Evolutionary conservation across 2,113 vertebrate species (phyloP).

Genomic region (Setophaga petechia): DNA sequence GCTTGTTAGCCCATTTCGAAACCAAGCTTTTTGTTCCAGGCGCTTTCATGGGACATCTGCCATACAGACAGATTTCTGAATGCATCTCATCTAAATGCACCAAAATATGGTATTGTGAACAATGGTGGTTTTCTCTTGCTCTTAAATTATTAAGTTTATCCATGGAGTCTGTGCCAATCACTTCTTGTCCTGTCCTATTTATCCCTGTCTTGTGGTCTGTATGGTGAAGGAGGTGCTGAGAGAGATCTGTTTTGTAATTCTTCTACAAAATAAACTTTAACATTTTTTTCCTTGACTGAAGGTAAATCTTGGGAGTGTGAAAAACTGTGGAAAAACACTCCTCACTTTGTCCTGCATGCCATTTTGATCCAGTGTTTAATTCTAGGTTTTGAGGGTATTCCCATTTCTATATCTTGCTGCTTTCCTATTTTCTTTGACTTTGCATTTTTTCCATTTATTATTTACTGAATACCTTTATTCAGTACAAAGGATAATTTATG

Average conservation of each 20-base stretch:
- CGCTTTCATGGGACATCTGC: neutral
- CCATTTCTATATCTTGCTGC: neutral
- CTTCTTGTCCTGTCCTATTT: neutral
- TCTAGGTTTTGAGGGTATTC: neutral
- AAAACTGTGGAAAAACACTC: neutral
- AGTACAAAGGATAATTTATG: neutral
- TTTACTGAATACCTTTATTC: neutral
- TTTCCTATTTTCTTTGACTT: neutral
- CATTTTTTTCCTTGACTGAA: neutral
- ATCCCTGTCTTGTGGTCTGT: neutral
- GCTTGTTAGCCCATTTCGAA: neutral
- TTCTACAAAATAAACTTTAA: neutral
- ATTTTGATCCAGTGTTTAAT: neutral
- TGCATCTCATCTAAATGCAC: neutral
- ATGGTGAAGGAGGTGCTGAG: neutral
- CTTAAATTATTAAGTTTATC: conserved; percentile 1
- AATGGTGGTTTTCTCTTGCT: neutral
- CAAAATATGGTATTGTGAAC: neutral
- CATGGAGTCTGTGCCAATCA: neutral
- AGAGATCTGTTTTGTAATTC: neutral
- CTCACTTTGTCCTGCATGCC: neutral
- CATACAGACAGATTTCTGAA: conserved; percentile 11
- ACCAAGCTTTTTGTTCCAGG: conserved; percentile 1
- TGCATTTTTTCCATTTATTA: neutral
- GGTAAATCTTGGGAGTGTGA: neutral